Percentiles rank a stretch among this genome's conserved stretches.
These are phyloP conservation scores for Smittia sp. DNA, from an alignment of 2,888 invertebrate species.

Conservation along the genomic window DNA sequence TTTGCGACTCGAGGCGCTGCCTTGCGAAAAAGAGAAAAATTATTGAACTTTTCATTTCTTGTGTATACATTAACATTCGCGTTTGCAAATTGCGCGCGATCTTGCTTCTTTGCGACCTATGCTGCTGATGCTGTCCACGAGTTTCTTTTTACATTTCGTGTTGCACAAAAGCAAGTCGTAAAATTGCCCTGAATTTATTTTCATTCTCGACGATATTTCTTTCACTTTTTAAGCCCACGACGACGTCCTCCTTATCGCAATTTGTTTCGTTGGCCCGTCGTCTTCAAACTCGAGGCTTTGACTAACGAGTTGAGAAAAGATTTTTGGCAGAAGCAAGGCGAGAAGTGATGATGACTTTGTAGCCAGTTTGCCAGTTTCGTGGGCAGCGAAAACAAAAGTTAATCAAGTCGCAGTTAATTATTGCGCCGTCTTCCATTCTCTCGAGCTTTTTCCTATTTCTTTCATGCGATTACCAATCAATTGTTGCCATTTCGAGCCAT, in stretches of 20 bases:
- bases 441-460: slow-evolving; percentile 22
- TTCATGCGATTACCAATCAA: slow-evolving; percentile 26
- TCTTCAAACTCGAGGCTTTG: no score
- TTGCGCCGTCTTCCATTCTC: slow-evolving; percentile 6
- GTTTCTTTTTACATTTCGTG: neutral
- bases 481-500: slow-evolving; percentile 11
- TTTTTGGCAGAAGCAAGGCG: neutral
- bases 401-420: slow-evolving; percentile 32
- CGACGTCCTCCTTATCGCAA: no score
- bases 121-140: neutral
- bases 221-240: no score
- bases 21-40: neutral
- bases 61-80: neutral
- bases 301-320: neutral
- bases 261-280: no score
- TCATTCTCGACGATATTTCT: no score
- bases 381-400: slow-evolving; percentile 18
- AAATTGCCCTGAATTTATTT: neutral
- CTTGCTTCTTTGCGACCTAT: neutral
- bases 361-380: neutral
- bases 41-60: slow-evolving; percentile 40
- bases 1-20: slow-evolving; percentile 7
- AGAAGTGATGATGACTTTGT: neutral
- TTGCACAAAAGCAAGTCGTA: neutral
- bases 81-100: slow-evolving; percentile 35